phyloP scores from a whole-genome alignment of 2,113 vertebrate genomes.

The Mola mola region DNA sequence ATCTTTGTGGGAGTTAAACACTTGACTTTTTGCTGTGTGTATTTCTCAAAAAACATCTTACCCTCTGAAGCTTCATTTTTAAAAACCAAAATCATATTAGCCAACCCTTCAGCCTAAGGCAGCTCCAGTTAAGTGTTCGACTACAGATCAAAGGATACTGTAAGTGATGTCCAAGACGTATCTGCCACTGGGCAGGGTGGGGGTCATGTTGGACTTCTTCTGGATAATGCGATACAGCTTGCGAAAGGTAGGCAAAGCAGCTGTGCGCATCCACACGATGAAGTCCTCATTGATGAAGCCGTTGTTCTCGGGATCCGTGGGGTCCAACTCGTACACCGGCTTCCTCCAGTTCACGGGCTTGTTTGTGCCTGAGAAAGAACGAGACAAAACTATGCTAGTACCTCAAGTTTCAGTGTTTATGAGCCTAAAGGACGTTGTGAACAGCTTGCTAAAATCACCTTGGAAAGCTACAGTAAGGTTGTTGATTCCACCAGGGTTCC shows the following conservation, averaged over 20 bases:
- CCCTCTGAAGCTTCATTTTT: background rate
- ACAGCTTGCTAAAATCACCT: slow-evolving; percentile 77
- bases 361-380: slow-evolving; percentile 79
- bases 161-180: slow-evolving; percentile 89
- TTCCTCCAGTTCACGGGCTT: slow-evolving; percentile 93
- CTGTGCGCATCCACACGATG: slow-evolving; percentile 99
- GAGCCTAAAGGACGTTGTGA: rapidly evolving
- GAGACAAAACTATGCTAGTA: background rate
- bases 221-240: slow-evolving; percentile 97
- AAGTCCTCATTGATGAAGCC: slow-evolving; percentile 99
- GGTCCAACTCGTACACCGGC: slow-evolving; percentile 89
- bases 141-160: slow-evolving; percentile 91
- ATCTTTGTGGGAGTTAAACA: no score
- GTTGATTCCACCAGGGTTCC: slow-evolving; percentile 88
- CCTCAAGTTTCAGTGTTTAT: background rate
- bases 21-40: no score
- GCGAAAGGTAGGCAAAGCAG: slow-evolving; percentile 94
- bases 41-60: background rate
- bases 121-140: background rate
- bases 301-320: slow-evolving; percentile 85
- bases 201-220: slow-evolving; percentile 80
- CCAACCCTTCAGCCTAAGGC: background rate
- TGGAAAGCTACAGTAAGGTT: slow-evolving; percentile 85
- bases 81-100: background rate
- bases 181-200: slow-evolving; percentile 88